phyloP scores from a whole-genome alignment of 2,113 vertebrate species.

The Clarias gariepinus region DNA sequence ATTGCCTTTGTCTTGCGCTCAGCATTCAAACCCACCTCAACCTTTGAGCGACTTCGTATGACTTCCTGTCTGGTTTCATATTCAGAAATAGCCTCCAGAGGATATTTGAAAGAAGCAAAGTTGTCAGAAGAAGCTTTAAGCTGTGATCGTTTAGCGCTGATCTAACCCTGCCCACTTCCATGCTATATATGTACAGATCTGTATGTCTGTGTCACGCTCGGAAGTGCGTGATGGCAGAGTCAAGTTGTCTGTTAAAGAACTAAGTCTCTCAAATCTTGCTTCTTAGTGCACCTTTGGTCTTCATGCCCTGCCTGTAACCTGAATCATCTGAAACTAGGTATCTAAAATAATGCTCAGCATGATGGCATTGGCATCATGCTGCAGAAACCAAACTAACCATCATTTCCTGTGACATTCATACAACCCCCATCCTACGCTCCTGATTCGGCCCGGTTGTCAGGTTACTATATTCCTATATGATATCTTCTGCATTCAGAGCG shows the following conservation, averaged over 20 bases:
- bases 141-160: too few relatives aligned
- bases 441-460: not conserved
- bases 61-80: constrained; percentile 33
- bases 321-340: constrained; percentile 21
- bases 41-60: not conserved
- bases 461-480: not conserved
- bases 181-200: not conserved
- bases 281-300: not conserved
- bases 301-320: not conserved
- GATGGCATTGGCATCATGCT: constrained; percentile 8
- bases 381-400: not conserved
- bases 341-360: constrained; percentile 1
- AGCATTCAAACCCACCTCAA: not conserved
- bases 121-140: not conserved
- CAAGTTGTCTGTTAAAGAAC: not conserved
- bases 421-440: not conserved
- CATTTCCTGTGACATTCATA: not conserved
- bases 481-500: not conserved
- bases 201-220: not conserved
- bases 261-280: not conserved
- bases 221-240: too few relatives aligned
- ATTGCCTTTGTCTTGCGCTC: not conserved
- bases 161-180: not conserved
- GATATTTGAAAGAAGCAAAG: constrained; percentile 16
- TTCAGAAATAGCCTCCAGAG: constrained; percentile 29